Conservation (phyloP, 2,113 vertebrate genomes). For the Terrapene triunguis region DNA sequence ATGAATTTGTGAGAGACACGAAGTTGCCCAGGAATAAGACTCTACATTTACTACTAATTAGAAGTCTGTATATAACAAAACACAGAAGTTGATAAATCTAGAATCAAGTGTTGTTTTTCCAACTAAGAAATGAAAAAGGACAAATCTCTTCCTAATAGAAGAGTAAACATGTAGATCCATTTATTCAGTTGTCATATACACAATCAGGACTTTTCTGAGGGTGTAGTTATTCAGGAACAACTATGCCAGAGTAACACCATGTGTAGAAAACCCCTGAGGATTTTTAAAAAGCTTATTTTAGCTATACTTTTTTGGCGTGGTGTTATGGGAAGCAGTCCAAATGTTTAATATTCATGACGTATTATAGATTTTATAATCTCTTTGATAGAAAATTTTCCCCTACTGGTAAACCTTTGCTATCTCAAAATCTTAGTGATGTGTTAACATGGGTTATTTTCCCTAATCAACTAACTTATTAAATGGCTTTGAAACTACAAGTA, state of each 20-base stretch:
- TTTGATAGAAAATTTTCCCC: too few relatives aligned
- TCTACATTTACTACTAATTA: background rate
- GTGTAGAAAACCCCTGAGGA: background rate
- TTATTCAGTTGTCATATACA: background rate
- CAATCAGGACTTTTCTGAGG: background rate
- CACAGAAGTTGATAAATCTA: background rate
- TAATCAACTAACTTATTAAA: background rate
- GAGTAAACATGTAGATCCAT: background rate
- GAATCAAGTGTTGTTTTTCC: background rate
- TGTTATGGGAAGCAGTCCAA: background rate
- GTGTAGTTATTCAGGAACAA: background rate
- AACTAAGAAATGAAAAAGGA: background rate
- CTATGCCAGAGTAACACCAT: too few relatives aligned
- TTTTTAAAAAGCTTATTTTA: background rate
- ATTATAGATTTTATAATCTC: background rate
- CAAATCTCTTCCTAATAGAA: background rate
- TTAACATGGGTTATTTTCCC: background rate
- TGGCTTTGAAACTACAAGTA: background rate
- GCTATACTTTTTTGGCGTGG: background rate
- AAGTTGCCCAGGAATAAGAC: background rate
- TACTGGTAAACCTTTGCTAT: too few relatives aligned
- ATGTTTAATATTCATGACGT: background rate
- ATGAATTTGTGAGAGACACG: background rate
- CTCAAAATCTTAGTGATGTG: background rate
- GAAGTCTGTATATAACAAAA: background rate